Base-by-base conservation (phyloP, 2,113 vertebrate species). In the Clinocottus analis region DNA sequence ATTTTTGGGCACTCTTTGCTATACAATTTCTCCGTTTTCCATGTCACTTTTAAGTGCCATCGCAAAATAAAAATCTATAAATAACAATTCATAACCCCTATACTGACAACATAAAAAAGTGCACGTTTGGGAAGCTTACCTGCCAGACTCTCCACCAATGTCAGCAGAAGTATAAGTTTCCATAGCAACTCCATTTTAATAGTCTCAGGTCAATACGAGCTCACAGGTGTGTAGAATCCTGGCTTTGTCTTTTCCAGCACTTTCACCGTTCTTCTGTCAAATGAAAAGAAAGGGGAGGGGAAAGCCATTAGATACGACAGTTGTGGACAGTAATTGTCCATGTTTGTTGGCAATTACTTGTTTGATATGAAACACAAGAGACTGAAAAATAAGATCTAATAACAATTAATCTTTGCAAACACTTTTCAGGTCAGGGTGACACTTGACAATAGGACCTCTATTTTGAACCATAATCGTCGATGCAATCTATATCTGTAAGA, bases 141-240 rank as follows among this genome's bases (percentile, higher is more conserved):
- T 97, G 96, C 94, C 87, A 97, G 94, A 94, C 94, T 94, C 90
- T 94, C 86, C 92, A 94, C 84, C 94, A 96, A 94, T 47, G 96
- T 96, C 37, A 96, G 96, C 93, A 98, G 93, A 84, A 96, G 83
- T 82, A 97, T 93, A 92, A 98, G 96, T 95, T 96, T 96, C 97
- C 97, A 97, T 94, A 95, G 96, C 95, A 98, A 96, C 96, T 95
- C 95, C 97, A 98, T 99, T 96, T 97, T 97, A 96, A 93, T 94
- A 93, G 91, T 95, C 94, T 86, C 12, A 56, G 95, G 94, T 94
- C 92, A 93, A 87, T 91, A 91, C 87, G 75, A 90, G 90, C 41
- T 93, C 90, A 90, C 82, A 37, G 75, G 92, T 88, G 90, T 82
- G 86, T 70, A 87, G 87, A 93, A 87, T 90, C 81, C 80, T 37